Evolutionary conservation across 2,888 invertebrate genomes (phyloP).

Genomic region (Helobdella robusta): DNA sequence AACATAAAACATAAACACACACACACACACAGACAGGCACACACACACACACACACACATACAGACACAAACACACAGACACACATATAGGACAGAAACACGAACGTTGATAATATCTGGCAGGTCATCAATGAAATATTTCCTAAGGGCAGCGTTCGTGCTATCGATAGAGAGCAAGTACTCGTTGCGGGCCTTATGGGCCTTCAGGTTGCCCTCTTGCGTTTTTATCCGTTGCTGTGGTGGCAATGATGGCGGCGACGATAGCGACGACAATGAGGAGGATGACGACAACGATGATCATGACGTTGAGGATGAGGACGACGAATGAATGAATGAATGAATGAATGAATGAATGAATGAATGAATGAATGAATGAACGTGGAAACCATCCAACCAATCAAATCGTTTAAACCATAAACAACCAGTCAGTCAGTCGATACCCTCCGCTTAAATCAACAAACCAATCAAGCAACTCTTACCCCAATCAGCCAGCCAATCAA

Average conservation of each 20-base stretch:
- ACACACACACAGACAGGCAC: too few species aligned
- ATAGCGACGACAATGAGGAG: background rate
- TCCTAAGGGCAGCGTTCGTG: constrained; percentile 88
- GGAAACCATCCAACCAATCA: background rate
- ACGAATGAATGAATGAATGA: background rate
- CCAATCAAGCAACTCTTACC: background rate
- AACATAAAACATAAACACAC: too few species aligned
- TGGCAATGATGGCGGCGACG: background rate
- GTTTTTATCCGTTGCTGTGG: constrained; percentile 75
- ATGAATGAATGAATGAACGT: background rate
- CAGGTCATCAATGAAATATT: constrained; percentile 90
- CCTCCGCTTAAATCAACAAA: background rate
- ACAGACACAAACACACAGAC: too few species aligned
- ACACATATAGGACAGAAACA: constrained; percentile 38
- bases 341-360: background rate
- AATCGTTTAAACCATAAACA: background rate
- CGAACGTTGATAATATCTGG: constrained; percentile 83
- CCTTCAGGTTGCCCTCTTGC: constrained; percentile 74
- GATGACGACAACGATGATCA: constrained; percentile 1
- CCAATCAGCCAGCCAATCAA: background rate
- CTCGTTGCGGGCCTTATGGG: constrained; percentile 84
- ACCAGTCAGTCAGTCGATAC: background rate
- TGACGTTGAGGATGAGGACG: background rate
- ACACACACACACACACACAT: too few species aligned
- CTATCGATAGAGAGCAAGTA: constrained; percentile 86